These are phyloP conservation scores for Amphimedon queenslandica DNA, from an alignment of 37 sponge, comb jelly and placozoan genomes.

Conservation along the genomic window DNA sequence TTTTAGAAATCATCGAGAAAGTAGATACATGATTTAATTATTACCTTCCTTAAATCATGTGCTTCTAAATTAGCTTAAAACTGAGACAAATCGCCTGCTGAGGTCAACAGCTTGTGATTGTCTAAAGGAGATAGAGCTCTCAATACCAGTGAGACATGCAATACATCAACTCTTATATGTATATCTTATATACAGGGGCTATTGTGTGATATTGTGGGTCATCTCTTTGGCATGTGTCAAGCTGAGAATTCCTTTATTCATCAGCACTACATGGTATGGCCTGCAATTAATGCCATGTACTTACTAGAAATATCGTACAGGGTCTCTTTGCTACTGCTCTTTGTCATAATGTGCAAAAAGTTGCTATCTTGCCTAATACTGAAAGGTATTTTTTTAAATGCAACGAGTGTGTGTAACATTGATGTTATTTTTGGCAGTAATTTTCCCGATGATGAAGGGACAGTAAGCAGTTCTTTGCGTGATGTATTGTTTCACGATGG, in stretches of 20 bases:
- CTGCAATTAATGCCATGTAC: not conserved
- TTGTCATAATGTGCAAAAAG: constrained; percentile 37
- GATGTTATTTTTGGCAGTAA: no score
- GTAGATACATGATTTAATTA: not conserved
- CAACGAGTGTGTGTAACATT: no score
- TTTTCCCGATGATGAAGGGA: no score
- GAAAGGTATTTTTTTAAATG: no score
- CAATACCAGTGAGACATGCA: constrained; percentile 47
- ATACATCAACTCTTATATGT: no score
- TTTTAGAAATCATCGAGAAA: constrained; percentile 46
- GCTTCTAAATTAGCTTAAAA: constrained; percentile 19
- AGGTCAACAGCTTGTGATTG: constrained; percentile 52
- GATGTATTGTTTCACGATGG: no score
- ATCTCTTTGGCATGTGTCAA: constrained; percentile 53
- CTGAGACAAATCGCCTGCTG: constrained; percentile 32
- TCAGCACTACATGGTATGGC: constrained; percentile 52
- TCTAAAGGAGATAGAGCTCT: constrained; percentile 47
- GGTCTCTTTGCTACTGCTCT: constrained; percentile 39
- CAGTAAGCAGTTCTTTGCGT: no score
- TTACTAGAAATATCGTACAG: constrained; percentile 10
- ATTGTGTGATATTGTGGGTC: constrained; percentile 43
- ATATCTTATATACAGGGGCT: constrained; percentile 31
- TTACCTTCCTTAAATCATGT: not conserved
- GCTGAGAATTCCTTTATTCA: constrained; percentile 55
- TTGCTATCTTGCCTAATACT: not conserved